A percentile compares a stretch with the other conserved stretches of the same genome.
These are phyloP conservation scores for Bucco capensis DNA, from an alignment of 2,113 vertebrate genomes.

Conservation along the genomic window DNA sequence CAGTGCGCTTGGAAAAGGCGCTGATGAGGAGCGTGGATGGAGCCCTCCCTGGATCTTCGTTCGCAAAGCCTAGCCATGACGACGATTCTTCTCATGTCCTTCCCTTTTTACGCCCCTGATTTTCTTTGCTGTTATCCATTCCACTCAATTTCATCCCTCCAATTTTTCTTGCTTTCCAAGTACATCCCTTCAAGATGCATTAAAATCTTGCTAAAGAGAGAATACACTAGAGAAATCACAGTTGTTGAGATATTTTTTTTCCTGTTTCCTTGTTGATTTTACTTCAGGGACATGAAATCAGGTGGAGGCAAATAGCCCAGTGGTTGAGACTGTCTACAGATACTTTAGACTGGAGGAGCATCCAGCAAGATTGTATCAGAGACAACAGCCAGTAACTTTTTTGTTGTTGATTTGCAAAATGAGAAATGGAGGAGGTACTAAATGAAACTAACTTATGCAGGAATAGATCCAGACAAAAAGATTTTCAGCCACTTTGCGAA, in stretches of 20 bases:
- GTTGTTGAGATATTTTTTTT: background rate
- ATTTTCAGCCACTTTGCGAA: background rate
- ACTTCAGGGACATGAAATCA: background rate
- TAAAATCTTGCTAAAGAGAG: background rate
- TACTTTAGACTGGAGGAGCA: background rate
- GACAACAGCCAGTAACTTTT: background rate
- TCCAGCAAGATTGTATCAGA: background rate
- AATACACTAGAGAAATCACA: background rate
- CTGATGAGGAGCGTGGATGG: no score
- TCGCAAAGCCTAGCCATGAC: no score
- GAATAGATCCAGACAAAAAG: background rate
- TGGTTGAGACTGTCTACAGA: background rate
- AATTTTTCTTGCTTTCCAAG: background rate
- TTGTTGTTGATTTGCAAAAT: background rate
- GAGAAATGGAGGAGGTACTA: background rate
- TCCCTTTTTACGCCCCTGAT: background rate
- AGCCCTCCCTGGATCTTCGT: no score
- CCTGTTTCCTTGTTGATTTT: background rate
- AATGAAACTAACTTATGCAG: background rate
- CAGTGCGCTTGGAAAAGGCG: no score
- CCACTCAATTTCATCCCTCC: conserved; percentile 12
- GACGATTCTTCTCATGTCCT: background rate
- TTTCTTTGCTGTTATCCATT: conserved; percentile 13
- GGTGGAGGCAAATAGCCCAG: background rate
- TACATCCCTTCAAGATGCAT: background rate